Base-by-base conservation (phyloP, 2,797 vertebrate species). In the Corythornis leucogaster region DNA sequence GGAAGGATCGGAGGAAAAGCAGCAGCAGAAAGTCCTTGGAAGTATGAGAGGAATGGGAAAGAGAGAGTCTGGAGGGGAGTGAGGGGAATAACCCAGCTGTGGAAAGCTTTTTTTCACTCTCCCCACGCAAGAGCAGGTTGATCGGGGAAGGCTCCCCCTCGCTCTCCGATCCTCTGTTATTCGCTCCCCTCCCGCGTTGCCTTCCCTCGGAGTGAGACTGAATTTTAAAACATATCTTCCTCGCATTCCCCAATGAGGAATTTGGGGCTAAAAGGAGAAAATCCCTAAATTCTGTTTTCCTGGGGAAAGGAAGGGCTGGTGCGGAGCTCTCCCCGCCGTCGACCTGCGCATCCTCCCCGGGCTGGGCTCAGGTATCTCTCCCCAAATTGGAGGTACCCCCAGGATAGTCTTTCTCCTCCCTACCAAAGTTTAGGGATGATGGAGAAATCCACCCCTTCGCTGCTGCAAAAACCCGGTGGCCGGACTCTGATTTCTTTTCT, bases 1-100 rank as follows among this genome's bases (percentile, higher is more conserved):
- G 85, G 62, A 91, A 78, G 80, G 46, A 91, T 51, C 11, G 24
- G 58, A 85, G 84, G 57, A 53, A 58, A 85, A 75, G 59, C 53
- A 35, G 62, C 69, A 25, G 63, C 55, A 42, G 80, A 8, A 89
- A 94, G 71, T 82, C 21, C 42, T 67, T n/a, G 85, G 24, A 87
- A 92, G 57, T 75, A 40, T 48, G 35, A 10, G 38, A 6, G 43
- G 84, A 83, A 79, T 2, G 50, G 64, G 30, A 68, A 58, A 46
- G 21, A 71, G 38, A 45, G 62, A 11, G n/a, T 3, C 5, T 38
- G 48, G 15, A 38, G 38, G 38, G 38, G 38, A 19, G 43, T 1
- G 7, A 25, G 48, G 53, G 42, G 15, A 21, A 3, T 10, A 62
- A 46, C 11, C 30, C 40, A 2, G 1, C 24, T 1, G 43, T 7